Conservation (phyloP, 2,888 invertebrate genomes). For the Hemicrepidius hirtus region DNA sequence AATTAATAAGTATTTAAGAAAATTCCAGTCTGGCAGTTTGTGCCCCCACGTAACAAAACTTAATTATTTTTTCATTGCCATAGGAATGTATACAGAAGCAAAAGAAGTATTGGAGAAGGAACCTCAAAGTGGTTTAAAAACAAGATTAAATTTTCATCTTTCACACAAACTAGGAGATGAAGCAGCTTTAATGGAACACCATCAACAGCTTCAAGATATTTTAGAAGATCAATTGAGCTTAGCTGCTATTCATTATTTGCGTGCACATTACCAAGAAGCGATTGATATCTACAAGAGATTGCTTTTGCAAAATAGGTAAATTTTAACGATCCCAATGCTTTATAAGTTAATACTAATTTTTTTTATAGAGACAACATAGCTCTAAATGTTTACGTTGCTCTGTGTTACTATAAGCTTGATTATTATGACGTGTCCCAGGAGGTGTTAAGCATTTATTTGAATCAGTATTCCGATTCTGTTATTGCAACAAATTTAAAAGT, state of each 20-base stretch:
- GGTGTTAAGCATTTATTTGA: conserved; percentile 94
- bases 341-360: conserved; percentile 59
- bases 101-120: conserved; percentile 79
- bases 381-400: conserved; percentile 96
- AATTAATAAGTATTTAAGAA: no score
- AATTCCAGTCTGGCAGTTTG: no score
- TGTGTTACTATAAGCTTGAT: conserved; percentile 98
- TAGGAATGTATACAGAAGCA: conserved; percentile 84
- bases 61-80: conserved; percentile 69
- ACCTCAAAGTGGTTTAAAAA: conserved; percentile 78
- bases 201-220: conserved; percentile 89
- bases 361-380: conserved; percentile 89
- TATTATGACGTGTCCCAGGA: conserved; percentile 99
- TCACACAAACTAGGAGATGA: conserved; percentile 95
- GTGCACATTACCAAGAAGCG: conserved; percentile 98
- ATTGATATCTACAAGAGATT: conserved; percentile 98
- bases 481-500: conserved; percentile 96
- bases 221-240: conserved; percentile 96
- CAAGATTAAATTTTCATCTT: conserved; percentile 92
- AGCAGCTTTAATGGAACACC: conserved; percentile 86
- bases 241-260: conserved; percentile 96
- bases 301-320: conserved; percentile 90
- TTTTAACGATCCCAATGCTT: background rate
- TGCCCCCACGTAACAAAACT: no score
- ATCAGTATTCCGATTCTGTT: conserved; percentile 93